Evolutionary conservation across 2,888 invertebrate species (phyloP), one percentile per base, ranked within the genome.

Genomic region (Cheilosia urbana): DNA sequence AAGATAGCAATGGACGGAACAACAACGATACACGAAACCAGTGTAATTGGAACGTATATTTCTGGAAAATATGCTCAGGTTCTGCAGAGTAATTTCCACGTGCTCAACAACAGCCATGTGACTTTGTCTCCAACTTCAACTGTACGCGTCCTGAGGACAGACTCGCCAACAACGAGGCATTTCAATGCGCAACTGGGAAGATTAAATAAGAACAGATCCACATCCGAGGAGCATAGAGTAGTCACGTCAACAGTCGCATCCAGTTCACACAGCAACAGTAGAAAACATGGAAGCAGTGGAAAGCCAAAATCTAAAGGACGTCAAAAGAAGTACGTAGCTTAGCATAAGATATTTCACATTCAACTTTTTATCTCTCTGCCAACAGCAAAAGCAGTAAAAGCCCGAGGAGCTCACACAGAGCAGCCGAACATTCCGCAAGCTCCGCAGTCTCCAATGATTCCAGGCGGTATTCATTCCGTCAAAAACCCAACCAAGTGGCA

Each of bases 51-150:
- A 30, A 97, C 97, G 4, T 96, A 95, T 90, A 96, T 97, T 89
- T 96, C 96, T 62, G 97, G 96, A 47, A 97, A 97, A 93, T 97
- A 97, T 91, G 97, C 97, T 3, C 97, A 97, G 92, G 96, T 96
- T 11, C 93, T 97, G 37, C 96, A 97, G 90, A 97, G 96, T 89
- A 96, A 96, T 49, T 96, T 97, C 0, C 95, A 95, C 89, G 92
- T 96, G 47, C 92, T 85, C n/a, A 93, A 94, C 87, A 90, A 90
- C 71, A 89, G 89, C 15, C 91, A 91, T 77, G 94, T 96, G 49
- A 93, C 95, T 0, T 93, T 85, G 19, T 49, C 69, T 9, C 78
- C 78, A n/a, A 47, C 68, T 1, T 78, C 77, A 51, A 63, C 62
- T 95, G 77, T 95, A 71, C 94, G 96, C 89, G 96, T 96, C 77